phyloP scores from a whole-genome alignment of 2,797 vertebrate species.

The Gastrophryne carolinensis region DNA sequence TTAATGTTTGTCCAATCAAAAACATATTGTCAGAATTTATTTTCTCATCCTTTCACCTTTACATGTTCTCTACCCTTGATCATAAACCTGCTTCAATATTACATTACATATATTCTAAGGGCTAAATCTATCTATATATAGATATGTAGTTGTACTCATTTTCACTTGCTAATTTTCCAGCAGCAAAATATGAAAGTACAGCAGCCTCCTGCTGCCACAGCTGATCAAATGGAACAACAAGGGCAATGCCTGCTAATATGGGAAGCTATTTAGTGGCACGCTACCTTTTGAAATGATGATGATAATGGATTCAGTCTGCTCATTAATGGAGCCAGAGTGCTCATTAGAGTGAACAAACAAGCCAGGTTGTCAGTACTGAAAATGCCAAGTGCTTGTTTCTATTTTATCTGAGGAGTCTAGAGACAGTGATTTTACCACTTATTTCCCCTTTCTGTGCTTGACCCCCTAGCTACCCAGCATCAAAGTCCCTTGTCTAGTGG shows the following conservation, averaged over 20 bases:
- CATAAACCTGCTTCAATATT: slow-evolving; percentile 58
- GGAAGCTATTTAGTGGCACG: slow-evolving; percentile 93
- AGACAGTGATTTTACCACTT: slow-evolving; percentile 87
- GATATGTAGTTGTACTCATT: slow-evolving; percentile 64
- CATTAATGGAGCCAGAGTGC: slow-evolving; percentile 99
- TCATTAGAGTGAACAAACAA: slow-evolving; percentile 99
- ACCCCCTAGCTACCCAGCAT: slow-evolving; percentile 80
- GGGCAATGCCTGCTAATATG: slow-evolving; percentile 93
- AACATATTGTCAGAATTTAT: slow-evolving; percentile 34
- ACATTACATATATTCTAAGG: slow-evolving; percentile 62
- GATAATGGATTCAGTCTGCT: slow-evolving; percentile 99
- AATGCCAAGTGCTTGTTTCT: slow-evolving; percentile 98
- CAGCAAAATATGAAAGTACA: slow-evolving; percentile 66
- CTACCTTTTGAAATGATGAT: slow-evolving; percentile 98
- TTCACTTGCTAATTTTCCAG: slow-evolving; percentile 75
- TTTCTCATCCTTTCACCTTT: slow-evolving; percentile 44
- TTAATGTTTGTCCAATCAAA: slow-evolving; percentile 72
- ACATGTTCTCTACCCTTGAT: slow-evolving; percentile 51
- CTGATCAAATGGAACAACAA: slow-evolving; percentile 98
- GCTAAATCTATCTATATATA: slow-evolving; percentile 58
- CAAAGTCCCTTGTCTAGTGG: slow-evolving; percentile 78
- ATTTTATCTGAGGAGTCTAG: slow-evolving; percentile 94
- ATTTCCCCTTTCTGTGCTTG: slow-evolving; percentile 83
- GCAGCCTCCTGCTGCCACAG: slow-evolving; percentile 84
- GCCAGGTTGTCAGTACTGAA: slow-evolving; percentile 90